Evolutionary conservation across 2,888 invertebrate species (phyloP).

Genomic region (Diaperis boleti): DNA sequence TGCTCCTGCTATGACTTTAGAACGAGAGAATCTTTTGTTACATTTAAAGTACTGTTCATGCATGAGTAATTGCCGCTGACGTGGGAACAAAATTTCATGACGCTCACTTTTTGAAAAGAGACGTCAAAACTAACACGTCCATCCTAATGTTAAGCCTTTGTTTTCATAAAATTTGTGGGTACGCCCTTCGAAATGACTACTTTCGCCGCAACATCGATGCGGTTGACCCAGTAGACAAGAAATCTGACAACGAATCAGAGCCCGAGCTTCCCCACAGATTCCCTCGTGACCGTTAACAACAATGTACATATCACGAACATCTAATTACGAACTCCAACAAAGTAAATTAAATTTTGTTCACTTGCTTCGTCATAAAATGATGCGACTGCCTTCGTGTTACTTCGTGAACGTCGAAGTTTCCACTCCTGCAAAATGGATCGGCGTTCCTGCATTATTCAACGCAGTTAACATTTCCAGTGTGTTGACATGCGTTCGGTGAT

Average conservation of each 20-base stretch:
- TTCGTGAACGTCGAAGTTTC: slow-evolving; percentile 35
- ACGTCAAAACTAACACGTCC: too few species aligned
- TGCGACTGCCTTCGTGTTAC: slow-evolving; percentile 28
- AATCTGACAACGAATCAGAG: too few species aligned
- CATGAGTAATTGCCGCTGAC: too few species aligned
- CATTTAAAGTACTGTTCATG: too few species aligned
- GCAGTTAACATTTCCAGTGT: slow-evolving; percentile 35
- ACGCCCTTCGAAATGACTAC: too few species aligned
- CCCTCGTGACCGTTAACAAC: background rate
- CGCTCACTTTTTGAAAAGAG: too few species aligned
- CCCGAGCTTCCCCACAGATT: background rate
- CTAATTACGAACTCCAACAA: slow-evolving; percentile 30
- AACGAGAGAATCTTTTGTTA: too few species aligned
- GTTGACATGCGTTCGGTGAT: slow-evolving; percentile 36
- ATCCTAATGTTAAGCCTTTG: too few species aligned
- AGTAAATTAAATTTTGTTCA: slow-evolving; percentile 23
- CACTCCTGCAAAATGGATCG: slow-evolving; percentile 37
- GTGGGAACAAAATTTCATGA: too few species aligned
- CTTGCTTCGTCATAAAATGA: slow-evolving; percentile 26
- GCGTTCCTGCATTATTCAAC: slow-evolving; percentile 37
- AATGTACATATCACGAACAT: slow-evolving; percentile 1
- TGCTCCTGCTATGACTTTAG: too few species aligned
- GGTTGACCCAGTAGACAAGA: background rate
- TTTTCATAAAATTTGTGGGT: too few species aligned
- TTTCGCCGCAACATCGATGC: too few species aligned